phyloP scores from a whole-genome alignment of 2,113 vertebrate genomes.

The Athene cunicularia region DNA sequence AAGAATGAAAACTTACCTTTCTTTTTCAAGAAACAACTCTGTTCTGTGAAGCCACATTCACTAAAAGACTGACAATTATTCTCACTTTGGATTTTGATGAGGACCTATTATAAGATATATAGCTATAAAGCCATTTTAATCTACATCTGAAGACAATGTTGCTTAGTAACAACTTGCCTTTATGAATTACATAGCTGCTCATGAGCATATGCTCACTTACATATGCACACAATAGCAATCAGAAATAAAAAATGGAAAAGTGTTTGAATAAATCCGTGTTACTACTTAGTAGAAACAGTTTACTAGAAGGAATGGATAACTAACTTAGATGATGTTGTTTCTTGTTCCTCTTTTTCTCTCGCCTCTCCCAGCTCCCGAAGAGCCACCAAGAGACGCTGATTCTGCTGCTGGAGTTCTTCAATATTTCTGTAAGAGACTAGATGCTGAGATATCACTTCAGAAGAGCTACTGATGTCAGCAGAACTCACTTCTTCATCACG shows the following conservation, averaged over 20 bases:
- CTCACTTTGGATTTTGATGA: not conserved
- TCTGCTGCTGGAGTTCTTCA: slow-evolving; percentile 95
- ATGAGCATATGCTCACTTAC: not conserved
- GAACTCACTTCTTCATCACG: slow-evolving; percentile 89
- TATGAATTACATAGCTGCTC: not conserved
- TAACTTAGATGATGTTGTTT: slow-evolving; percentile 84
- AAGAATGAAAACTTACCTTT: not conserved
- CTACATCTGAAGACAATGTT: not conserved
- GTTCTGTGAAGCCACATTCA: not conserved
- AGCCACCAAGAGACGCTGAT: slow-evolving; percentile 90
- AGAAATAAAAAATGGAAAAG: not conserved
- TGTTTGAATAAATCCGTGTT: not conserved
- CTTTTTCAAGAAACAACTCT: not conserved
- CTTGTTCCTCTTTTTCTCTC: slow-evolving; percentile 90
- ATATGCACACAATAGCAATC: not conserved
- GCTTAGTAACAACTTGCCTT: not conserved
- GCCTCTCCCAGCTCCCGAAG: slow-evolving; percentile 90
- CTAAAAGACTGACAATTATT: not conserved
- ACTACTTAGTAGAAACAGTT: not conserved
- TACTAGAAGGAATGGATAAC: not conserved
- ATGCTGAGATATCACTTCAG: slow-evolving; percentile 93
- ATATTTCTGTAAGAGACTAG: slow-evolving; percentile 93
- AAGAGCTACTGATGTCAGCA: slow-evolving; percentile 91
- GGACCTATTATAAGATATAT: not conserved
- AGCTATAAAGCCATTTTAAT: not conserved